phyloP scores from a whole-genome alignment of 2,113 vertebrate species.

The Urocitellus parryii region DNA sequence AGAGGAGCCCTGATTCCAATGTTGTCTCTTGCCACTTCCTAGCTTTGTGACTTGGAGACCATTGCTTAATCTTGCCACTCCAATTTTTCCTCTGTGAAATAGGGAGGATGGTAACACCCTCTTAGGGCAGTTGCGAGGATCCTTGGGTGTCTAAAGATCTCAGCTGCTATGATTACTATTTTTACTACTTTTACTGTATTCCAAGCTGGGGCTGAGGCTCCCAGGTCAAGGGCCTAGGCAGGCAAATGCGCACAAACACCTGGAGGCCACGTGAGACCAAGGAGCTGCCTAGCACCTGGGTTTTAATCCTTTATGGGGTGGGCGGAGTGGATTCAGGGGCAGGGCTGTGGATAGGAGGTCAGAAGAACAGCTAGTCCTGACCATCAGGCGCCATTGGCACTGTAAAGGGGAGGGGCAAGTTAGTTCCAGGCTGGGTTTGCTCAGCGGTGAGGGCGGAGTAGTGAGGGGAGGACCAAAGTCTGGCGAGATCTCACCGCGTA shows the following conservation, averaged over 20 bases:
- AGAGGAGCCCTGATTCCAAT: neutral
- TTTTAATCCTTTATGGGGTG: too few species aligned
- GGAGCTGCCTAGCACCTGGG: too few species aligned
- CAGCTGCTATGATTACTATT: neutral
- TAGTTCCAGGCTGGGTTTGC: neutral
- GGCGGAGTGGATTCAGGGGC: too few species aligned
- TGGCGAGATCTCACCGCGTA: conserved; percentile 44
- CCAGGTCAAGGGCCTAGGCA: neutral
- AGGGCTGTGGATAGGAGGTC: too few species aligned
- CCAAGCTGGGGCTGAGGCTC: neutral
- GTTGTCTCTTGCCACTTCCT: neutral
- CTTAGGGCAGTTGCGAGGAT: neutral
- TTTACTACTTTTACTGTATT: too few species aligned
- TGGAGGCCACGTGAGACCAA: too few species aligned
- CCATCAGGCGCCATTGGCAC: too few species aligned
- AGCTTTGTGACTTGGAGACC: neutral
- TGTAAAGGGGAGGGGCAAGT: too few species aligned
- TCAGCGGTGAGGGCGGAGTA: conserved; percentile 8
- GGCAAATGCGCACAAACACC: conserved; percentile 65
- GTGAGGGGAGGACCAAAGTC: conserved; percentile 34
- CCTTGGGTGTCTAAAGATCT: neutral
- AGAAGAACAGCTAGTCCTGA: too few species aligned
- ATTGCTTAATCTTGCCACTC: neutral
- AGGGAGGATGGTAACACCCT: neutral
- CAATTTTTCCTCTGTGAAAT: neutral